A percentile compares a stretch with the other conserved stretches of the same genome.
Evolutionary conservation across 2,888 invertebrate species (phyloP).

Genomic region (Globia sparganii): DNA sequence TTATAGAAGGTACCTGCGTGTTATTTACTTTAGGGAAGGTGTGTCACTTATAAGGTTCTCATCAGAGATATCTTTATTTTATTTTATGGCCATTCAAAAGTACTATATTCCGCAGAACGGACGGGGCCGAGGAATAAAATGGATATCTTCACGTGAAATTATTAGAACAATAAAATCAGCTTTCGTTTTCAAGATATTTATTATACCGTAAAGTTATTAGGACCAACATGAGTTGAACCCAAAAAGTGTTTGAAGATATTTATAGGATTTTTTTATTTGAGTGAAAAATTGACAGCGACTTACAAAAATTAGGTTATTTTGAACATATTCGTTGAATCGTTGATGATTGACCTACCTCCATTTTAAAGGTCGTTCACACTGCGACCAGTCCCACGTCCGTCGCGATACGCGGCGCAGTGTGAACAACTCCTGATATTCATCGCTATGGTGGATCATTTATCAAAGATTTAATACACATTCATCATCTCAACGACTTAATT

Average conservation of each 20-base stretch:
- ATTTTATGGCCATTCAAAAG: constrained; percentile 63
- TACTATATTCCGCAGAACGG: constrained; percentile 60
- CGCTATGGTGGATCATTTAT: not conserved
- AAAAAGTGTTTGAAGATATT: not conserved
- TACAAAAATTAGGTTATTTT: not conserved
- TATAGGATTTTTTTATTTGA: not conserved
- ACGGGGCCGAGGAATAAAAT: constrained; percentile 43
- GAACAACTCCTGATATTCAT: not conserved
- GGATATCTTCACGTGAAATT: constrained; percentile 50
- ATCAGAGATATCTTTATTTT: constrained; percentile 45
- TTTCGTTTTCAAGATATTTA: not conserved
- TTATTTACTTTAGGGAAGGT: constrained; percentile 20
- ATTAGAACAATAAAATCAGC: constrained; percentile 63
- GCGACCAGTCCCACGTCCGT: no score
- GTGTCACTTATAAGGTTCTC: constrained; percentile 39
- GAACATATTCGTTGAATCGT: no score
- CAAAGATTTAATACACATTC: constrained; percentile 19
- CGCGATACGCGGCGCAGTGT: not conserved
- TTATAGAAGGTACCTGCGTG: not conserved
- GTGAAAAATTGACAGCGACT: no score
- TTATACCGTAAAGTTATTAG: constrained; percentile 1
- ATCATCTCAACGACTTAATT: constrained; percentile 29
- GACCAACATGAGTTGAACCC: not conserved
- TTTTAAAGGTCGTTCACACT: not conserved
- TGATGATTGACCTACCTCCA: not conserved